These are phyloP conservation scores for Nephotettix cincticeps DNA, from an alignment of 1,140 invertebrate genomes.

Conservation along the genomic window DNA sequence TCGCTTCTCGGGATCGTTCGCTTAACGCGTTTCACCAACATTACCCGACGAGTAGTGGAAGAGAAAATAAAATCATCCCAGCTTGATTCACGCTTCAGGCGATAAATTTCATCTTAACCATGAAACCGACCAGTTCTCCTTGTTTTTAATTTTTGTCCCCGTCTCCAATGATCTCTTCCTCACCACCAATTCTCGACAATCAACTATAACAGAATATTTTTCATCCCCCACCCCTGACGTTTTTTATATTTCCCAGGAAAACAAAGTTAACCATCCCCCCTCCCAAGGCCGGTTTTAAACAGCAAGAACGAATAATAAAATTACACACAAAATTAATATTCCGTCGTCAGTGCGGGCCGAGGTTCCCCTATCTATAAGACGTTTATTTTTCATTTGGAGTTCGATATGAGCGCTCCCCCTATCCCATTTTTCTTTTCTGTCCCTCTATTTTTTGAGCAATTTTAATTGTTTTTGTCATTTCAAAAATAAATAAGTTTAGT, in stretches of 20 bases:
- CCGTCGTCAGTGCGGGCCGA: slow-evolving; percentile 5
- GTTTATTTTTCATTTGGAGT: slow-evolving; percentile 33
- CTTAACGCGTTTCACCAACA: slow-evolving; percentile 10
- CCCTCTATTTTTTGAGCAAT: too few species aligned
- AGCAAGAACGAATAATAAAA: slow-evolving; percentile 29
- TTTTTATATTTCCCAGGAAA: slow-evolving; percentile 26
- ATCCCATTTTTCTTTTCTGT: neutral
- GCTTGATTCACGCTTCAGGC: slow-evolving; percentile 27
- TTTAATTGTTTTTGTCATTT: too few species aligned
- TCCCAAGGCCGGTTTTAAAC: neutral
- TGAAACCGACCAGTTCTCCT: slow-evolving; percentile 28
- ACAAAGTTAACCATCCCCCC: slow-evolving; percentile 18
- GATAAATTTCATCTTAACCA: slow-evolving; percentile 32
- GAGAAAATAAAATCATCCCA: slow-evolving; percentile 30
- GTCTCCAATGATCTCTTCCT: slow-evolving; percentile 22
- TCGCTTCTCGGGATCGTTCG: slow-evolving; percentile 16
- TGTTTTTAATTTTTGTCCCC: slow-evolving; percentile 32
- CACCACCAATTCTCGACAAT: slow-evolving; percentile 29
- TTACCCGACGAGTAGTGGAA: neutral
- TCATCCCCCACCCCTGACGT: neutral
- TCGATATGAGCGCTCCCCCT: neutral
- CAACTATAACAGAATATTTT: slow-evolving; percentile 31
- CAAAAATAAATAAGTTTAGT: neutral
- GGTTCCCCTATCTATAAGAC: slow-evolving; percentile 27
- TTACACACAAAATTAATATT: slow-evolving; percentile 34